Evolutionary conservation across 1,140 invertebrate genomes (phyloP).

Genomic region (Potamilus streckersoni): DNA sequence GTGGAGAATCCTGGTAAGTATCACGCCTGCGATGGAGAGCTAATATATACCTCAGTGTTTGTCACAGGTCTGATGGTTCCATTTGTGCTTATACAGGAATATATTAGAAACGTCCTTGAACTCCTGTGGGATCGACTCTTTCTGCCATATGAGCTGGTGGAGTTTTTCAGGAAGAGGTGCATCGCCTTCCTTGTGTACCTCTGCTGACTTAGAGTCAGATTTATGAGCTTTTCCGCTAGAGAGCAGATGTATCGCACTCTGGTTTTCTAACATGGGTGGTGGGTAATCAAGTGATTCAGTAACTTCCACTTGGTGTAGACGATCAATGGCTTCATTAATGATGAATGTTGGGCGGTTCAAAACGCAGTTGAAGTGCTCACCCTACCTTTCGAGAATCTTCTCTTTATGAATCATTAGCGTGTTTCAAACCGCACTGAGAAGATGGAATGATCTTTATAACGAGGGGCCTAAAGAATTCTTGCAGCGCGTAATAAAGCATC

Average conservation of each 20-base stretch:
- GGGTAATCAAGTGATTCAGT: not conserved
- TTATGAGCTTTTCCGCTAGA: not conserved
- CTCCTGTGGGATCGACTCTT: too few relatives aligned
- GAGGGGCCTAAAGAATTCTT: too few relatives aligned
- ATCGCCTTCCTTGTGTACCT: constrained; percentile 6
- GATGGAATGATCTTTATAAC: too few relatives aligned
- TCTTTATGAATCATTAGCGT: not conserved
- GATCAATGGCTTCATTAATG: constrained; percentile 10
- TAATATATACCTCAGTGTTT: too few relatives aligned
- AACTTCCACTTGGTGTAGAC: constrained; percentile 4
- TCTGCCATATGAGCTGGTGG: too few relatives aligned
- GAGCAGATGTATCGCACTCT: constrained; percentile 6
- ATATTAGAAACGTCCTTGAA: too few relatives aligned
- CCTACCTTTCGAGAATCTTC: constrained; percentile 9
- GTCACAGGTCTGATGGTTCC: too few relatives aligned
- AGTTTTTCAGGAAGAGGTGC: too few relatives aligned
- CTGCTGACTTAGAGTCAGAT: constrained; percentile 3
- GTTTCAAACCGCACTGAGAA: not conserved
- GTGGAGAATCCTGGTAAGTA: too few relatives aligned
- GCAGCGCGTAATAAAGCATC: too few relatives aligned
- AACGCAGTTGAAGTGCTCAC: constrained; percentile 7
- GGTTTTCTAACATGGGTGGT: not conserved
- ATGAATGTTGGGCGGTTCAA: constrained; percentile 5
- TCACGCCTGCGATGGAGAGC: too few relatives aligned
- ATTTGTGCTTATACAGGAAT: too few relatives aligned